These are phyloP conservation scores for Penelope pileata DNA, from an alignment of 2,113 vertebrate species.

Conservation along the genomic window DNA sequence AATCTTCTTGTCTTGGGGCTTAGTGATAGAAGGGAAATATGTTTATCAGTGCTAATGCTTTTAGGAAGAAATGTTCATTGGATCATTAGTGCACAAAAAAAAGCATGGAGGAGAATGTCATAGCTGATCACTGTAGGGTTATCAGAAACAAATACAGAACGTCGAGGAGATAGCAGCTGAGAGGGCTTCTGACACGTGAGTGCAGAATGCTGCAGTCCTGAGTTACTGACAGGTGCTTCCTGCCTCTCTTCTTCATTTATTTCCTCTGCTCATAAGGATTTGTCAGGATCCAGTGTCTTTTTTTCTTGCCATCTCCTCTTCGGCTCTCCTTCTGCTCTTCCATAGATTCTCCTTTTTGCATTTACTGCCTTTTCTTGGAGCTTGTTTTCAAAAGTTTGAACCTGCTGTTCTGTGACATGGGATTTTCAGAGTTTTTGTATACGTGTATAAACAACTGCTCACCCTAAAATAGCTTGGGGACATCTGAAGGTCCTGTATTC, in stretches of 20 bases:
- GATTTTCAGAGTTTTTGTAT: not conserved
- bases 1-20: not conserved
- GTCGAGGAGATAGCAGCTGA: not conserved
- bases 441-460: not conserved
- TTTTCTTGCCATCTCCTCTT: not conserved
- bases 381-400: not conserved
- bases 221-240: not conserved
- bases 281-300: not conserved
- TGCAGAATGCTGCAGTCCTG: not conserved
- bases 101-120: fast-evolving
- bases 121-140: not conserved
- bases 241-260: not conserved
- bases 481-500: not conserved
- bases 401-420: not conserved
- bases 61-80: not conserved
- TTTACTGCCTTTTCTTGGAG: not conserved
- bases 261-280: not conserved
- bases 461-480: not conserved
- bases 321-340: not conserved
- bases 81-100: not conserved
- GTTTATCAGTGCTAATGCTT: not conserved
- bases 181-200: not conserved
- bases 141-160: not conserved
- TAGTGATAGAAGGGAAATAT: not conserved
- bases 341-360: not conserved